These are phyloP conservation scores for Brachylomia viminalis DNA, from an alignment of 2,888 invertebrate genomes.

Conservation along the genomic window DNA sequence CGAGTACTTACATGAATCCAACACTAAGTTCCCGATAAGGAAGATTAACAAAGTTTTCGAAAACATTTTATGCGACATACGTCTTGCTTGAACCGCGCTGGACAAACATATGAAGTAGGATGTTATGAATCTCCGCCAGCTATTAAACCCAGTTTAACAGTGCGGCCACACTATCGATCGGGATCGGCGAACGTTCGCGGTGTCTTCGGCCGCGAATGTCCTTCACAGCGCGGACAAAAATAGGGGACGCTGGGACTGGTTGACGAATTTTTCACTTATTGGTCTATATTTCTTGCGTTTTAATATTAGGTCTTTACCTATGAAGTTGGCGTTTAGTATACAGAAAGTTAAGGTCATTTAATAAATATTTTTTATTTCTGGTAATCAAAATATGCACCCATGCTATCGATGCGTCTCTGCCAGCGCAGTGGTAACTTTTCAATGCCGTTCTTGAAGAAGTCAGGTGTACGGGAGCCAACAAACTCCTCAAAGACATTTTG, in stretches of 20 bases:
- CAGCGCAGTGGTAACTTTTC: too few relatives aligned
- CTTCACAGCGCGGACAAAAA: too few relatives aligned
- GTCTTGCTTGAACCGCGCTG: not conserved
- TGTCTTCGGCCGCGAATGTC: not conserved
- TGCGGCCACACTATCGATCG: conserved; percentile 13
- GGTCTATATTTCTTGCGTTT: not conserved
- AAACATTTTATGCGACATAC: conserved; percentile 35
- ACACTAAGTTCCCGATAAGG: conserved; percentile 38
- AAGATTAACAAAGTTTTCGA: conserved; percentile 41
- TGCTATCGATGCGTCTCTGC: too few relatives aligned
- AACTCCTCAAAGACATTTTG: too few relatives aligned
- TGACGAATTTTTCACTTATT: not conserved
- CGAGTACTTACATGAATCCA: conserved; percentile 59
- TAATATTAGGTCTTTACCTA: too few relatives aligned
- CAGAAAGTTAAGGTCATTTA: too few relatives aligned
- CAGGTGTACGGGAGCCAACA: too few relatives aligned
- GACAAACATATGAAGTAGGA: not conserved
- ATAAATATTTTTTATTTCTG: too few relatives aligned
- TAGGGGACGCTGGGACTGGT: not conserved
- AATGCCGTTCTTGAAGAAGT: too few relatives aligned
- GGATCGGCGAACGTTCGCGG: not conserved
- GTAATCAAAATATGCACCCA: too few relatives aligned
- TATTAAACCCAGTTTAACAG: not conserved
- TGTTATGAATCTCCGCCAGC: not conserved
- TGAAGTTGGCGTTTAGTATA: too few relatives aligned